Conservation (phyloP, 2,888 invertebrate genomes). For the Eupsilia transversa region DNA sequence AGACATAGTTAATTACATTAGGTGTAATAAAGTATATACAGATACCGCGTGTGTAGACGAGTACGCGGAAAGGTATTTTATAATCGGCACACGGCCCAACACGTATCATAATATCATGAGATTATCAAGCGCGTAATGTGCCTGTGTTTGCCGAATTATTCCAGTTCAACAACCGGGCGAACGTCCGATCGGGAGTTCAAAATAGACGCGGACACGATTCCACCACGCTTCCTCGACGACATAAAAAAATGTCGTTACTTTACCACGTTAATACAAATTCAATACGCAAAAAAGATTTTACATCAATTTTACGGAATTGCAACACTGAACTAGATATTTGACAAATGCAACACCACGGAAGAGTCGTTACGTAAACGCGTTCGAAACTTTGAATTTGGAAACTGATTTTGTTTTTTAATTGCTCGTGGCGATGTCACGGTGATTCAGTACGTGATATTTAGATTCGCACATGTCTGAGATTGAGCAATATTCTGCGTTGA, state of each 20-base stretch:
- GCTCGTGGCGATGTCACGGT: constrained; percentile 62
- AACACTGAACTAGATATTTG: constrained; percentile 64
- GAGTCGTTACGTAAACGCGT: constrained; percentile 62
- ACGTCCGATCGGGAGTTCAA: constrained; percentile 87
- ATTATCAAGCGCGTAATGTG: constrained; percentile 87
- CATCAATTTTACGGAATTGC: constrained; percentile 58
- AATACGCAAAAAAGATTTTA: constrained; percentile 43
- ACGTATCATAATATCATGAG: constrained; percentile 81
- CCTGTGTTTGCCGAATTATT: constrained; percentile 90
- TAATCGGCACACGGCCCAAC: constrained; percentile 74
- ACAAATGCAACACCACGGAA: constrained; percentile 67
- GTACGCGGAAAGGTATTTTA: constrained; percentile 71
- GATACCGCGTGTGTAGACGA: constrained; percentile 45
- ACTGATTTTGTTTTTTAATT: constrained; percentile 58
- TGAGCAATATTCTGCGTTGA: constrained; percentile 85
- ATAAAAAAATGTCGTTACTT: constrained; percentile 73
- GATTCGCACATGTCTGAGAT: constrained; percentile 77
- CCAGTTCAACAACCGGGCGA: constrained; percentile 90
- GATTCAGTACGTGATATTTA: constrained; percentile 70
- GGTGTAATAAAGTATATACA: constrained; percentile 42
- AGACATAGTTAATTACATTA: constrained; percentile 53
- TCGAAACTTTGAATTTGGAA: constrained; percentile 66
- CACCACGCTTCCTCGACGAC: constrained; percentile 77
- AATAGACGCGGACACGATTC: constrained; percentile 87
- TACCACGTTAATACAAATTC: constrained; percentile 41